Percentiles rank a stretch among this genome's conserved stretches.
Evolutionary conservation across 2,888 invertebrate genomes (phyloP).

Genomic region (Urechis unicinctus): DNA sequence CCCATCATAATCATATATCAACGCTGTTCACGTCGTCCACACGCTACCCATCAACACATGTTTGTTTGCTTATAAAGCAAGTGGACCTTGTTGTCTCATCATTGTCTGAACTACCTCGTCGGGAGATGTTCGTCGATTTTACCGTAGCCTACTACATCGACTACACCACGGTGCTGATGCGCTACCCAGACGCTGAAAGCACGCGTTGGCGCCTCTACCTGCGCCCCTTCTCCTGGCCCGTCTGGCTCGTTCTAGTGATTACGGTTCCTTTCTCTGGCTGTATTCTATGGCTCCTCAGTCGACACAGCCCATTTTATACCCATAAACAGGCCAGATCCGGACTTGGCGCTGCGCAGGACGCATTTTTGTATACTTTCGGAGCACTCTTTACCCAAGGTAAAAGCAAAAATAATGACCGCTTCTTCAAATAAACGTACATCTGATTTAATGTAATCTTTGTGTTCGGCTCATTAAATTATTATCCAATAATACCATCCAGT

Average conservation of each 20-base stretch:
- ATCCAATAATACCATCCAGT: too few relatives aligned
- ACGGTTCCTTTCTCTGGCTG: slow-evolving; percentile 4
- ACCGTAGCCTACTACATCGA: slow-evolving; percentile 4
- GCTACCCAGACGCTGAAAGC: slow-evolving; percentile 1
- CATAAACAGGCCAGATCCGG: not conserved
- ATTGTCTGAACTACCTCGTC: not conserved
- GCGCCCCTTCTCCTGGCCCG: slow-evolving; percentile 9
- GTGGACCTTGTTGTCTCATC: slow-evolving; percentile 12
- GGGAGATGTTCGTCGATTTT: slow-evolving; percentile 13
- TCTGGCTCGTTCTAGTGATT: slow-evolving; percentile 5
- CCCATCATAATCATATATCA: too few relatives aligned
- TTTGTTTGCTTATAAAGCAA: slow-evolving; percentile 7
- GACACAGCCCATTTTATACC: slow-evolving; percentile 8
- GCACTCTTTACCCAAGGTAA: slow-evolving; percentile 14
- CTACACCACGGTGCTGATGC: slow-evolving; percentile 2
- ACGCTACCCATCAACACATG: too few relatives aligned
- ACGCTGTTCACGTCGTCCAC: too few relatives aligned
- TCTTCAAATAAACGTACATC: too few relatives aligned
- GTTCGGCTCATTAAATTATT: not conserved
- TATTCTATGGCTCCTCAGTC: slow-evolving; percentile 9
- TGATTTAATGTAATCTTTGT: not conserved
- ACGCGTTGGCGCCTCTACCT: slow-evolving; percentile 3
- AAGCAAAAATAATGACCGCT: not conserved
- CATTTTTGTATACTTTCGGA: slow-evolving; percentile 10
- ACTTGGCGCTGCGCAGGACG: slow-evolving; percentile 4